Base-by-base conservation (phyloP, 2,888 invertebrate species). In the Folsomia candida region DNA sequence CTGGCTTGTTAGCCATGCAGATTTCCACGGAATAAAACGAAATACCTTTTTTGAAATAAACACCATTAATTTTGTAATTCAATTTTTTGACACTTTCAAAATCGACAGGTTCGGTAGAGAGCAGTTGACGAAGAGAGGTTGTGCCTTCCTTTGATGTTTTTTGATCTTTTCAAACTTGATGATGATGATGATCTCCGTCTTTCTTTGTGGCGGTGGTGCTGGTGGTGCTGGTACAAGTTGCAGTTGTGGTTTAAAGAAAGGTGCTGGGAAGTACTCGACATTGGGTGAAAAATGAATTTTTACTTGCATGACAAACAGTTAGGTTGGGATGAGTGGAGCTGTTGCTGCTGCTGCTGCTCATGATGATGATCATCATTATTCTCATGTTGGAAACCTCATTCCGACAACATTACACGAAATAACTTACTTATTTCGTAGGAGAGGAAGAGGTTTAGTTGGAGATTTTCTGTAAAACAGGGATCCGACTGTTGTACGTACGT, bases 121-220 rank as follows among this genome's bases (percentile, higher is more conserved):
- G 4, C 37, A 37, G 37, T 37, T 37, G 37, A n/a, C n/a, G n/a
- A n/a, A n/a, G n/a, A n/a, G n/a, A n/a, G 37, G 37, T 37, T 9
- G 6, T 37, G 37, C 6, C 4, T 37, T 37, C 37, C 37, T 37
- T 37, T 37, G 37, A 37, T 37, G 37, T 70, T 73, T 73, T 68
- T 68, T 73, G 70, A 69, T 73, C 70, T 73, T 61, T 73, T 73
- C 70, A 70, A 73, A 70, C 70, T 72, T 68, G 72, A 69, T 72
- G 69, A 72, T 72, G 72, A 69, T 69, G 67, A 37, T 37, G 37
- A 37, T 37, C 37, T 37, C 14, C 37, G 47, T 27, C 37, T 9
- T 37, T 37, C 37, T 37, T 37, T 37, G 37, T 37, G 37, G 37
- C 14, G 37, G 4, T 37, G 4, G 37, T 37, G 37, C n/a, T n/a